Evolutionary conservation across 2,797 vertebrate species (phyloP).

Genomic region (Leptodactylus fallax): DNA sequence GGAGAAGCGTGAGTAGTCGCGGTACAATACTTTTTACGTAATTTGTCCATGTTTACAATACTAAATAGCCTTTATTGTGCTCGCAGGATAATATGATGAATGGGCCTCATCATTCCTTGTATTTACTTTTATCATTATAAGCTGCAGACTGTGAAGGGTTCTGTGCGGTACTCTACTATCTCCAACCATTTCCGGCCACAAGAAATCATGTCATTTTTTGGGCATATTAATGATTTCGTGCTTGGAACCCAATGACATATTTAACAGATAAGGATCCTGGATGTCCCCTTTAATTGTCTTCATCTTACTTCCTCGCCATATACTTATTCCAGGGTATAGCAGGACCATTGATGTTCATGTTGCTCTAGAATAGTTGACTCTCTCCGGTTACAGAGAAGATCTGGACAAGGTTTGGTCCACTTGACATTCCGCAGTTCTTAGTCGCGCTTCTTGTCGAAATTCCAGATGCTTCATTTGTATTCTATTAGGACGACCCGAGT

Average conservation of each 20-base stretch:
- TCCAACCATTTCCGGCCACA: background rate
- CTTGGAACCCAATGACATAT: no score
- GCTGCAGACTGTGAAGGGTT: background rate
- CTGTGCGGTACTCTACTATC: background rate
- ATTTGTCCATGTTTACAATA: background rate
- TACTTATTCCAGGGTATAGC: no score
- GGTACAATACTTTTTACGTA: background rate
- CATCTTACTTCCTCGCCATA: no score
- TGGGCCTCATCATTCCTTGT: background rate
- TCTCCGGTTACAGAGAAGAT: no score
- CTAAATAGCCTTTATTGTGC: background rate
- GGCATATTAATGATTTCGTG: no score
- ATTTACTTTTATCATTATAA: background rate
- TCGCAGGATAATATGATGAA: background rate
- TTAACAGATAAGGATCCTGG: no score
- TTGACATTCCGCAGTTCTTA: background rate
- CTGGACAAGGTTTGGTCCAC: background rate
- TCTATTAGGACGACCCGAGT: background rate
- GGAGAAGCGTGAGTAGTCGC: background rate
- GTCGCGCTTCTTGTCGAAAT: background rate
- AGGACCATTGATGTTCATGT: no score
- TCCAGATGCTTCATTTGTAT: slow-evolving; percentile 9
- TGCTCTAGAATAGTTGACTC: no score
- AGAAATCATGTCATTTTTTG: background rate
- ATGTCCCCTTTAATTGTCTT: no score